phyloP scores from a whole-genome alignment of 2,888 invertebrate species.

The Perizoma flavofasciatum region DNA sequence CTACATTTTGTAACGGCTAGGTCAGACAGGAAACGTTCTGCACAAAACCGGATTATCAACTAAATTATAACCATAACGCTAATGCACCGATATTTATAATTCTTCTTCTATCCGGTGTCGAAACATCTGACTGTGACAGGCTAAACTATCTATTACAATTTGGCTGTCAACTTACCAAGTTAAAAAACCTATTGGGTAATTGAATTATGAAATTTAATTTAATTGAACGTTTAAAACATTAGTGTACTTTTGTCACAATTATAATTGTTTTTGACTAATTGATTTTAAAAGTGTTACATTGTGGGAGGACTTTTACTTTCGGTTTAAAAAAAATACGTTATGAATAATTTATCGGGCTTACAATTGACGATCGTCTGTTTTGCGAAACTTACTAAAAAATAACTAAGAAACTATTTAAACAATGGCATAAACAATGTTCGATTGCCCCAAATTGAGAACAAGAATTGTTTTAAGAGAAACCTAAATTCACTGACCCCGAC shows the following conservation, averaged over 20 bases:
- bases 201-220: conserved; percentile 42
- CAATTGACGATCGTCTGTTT: no score
- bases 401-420: no score
- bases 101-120: conserved; percentile 58
- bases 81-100: conserved; percentile 54
- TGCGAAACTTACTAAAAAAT: no score
- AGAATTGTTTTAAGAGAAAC: conserved; percentile 61
- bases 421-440: conserved; percentile 6
- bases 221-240: conserved; percentile 34
- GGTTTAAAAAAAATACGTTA: no score
- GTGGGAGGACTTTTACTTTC: neutral
- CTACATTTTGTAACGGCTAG: conserved; percentile 24
- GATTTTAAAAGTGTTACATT: conserved; percentile 17
- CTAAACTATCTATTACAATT: conserved; percentile 63
- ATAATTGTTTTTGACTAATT: conserved; percentile 16
- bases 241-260: conserved; percentile 18
- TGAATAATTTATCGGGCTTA: no score
- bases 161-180: conserved; percentile 67
- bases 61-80: conserved; percentile 48
- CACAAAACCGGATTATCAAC: conserved; percentile 43
- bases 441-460: conserved; percentile 58
- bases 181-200: conserved; percentile 75
- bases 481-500: conserved; percentile 73
- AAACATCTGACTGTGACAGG: conserved; percentile 74
- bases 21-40: conserved; percentile 43